phyloP scores from a whole-genome alignment of 2,113 vertebrate genomes.

The Egretta garzetta region DNA sequence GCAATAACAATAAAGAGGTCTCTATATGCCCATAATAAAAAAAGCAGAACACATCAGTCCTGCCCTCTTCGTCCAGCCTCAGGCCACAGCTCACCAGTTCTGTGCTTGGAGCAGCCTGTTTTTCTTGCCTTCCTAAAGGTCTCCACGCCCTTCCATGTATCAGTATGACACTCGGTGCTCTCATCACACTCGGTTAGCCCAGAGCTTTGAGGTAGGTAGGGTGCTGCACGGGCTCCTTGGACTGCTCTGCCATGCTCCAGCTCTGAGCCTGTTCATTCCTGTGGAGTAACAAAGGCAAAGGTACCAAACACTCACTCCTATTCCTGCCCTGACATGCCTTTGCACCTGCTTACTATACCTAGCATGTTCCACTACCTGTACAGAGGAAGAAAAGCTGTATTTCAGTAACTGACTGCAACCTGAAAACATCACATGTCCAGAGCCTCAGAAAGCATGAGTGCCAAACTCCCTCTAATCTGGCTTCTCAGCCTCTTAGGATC shows the following conservation, averaged over 20 bases:
- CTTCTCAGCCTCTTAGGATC: not conserved
- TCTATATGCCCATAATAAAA: not conserved
- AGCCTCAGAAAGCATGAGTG: not conserved
- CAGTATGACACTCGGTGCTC: not conserved
- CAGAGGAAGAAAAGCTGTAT: not conserved
- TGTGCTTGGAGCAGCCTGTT: not conserved
- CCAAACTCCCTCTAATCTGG: not conserved
- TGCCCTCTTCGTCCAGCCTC: not conserved
- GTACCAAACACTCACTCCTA: not conserved
- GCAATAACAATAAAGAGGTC: not conserved
- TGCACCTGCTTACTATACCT: not conserved
- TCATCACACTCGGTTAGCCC: not conserved
- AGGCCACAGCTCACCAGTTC: not conserved
- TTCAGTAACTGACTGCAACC: not conserved
- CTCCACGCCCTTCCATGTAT: accelerated
- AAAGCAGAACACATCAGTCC: not conserved
- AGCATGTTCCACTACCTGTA: not conserved
- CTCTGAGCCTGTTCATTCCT: not conserved
- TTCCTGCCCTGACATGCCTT: not conserved
- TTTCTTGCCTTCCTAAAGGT: not conserved
- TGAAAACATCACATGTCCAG: not conserved
- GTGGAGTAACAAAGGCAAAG: not conserved
- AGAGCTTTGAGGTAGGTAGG: not conserved
- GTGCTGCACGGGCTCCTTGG: not conserved
- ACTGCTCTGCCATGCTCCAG: not conserved